Percentiles rank a stretch among this genome's conserved stretches.
Evolutionary conservation across 2,888 invertebrate genomes (phyloP).

Genomic region (Lasioglossum malachurum): DNA sequence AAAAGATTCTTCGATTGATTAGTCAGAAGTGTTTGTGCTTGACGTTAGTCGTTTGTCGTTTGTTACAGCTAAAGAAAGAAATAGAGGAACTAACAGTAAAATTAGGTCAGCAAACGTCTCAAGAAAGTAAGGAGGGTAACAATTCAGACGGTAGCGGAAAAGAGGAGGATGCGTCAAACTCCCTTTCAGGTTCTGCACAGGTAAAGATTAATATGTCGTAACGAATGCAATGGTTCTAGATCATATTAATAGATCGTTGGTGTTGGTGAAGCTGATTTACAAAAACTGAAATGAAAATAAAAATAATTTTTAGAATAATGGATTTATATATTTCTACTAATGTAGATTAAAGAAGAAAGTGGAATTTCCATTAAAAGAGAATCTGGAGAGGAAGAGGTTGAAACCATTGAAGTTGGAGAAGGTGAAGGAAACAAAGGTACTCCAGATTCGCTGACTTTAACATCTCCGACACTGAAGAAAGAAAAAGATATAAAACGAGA

Average conservation of each 20-base stretch:
- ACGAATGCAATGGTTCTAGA: neutral
- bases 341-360: slow-evolving; percentile 81
- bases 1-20: neutral
- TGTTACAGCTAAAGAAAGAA: slow-evolving; percentile 87
- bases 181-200: slow-evolving; percentile 81
- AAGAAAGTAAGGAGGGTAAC: slow-evolving; percentile 87
- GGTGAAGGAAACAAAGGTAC: slow-evolving; percentile 84
- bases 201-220: slow-evolving; percentile 60
- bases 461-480: slow-evolving; percentile 86
- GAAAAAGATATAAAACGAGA: slow-evolving; percentile 88
- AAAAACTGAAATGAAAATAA: neutral
- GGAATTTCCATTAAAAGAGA: slow-evolving; percentile 80
- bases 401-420: slow-evolving; percentile 84
- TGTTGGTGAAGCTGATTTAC: neutral
- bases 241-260: neutral
- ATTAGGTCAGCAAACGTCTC: slow-evolving; percentile 86
- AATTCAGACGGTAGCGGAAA: slow-evolving; percentile 86
- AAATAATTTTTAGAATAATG: neutral
- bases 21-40: neutral
- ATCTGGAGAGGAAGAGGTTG: slow-evolving; percentile 81
- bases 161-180: slow-evolving; percentile 85
- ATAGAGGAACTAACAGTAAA: slow-evolving; percentile 88
- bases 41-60: slow-evolving; percentile 16
- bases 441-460: slow-evolving; percentile 79
- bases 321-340: slow-evolving; percentile 18